Evolutionary conservation across 2,888 invertebrate species (phyloP).

Genomic region (Drosophila bunnanda): DNA sequence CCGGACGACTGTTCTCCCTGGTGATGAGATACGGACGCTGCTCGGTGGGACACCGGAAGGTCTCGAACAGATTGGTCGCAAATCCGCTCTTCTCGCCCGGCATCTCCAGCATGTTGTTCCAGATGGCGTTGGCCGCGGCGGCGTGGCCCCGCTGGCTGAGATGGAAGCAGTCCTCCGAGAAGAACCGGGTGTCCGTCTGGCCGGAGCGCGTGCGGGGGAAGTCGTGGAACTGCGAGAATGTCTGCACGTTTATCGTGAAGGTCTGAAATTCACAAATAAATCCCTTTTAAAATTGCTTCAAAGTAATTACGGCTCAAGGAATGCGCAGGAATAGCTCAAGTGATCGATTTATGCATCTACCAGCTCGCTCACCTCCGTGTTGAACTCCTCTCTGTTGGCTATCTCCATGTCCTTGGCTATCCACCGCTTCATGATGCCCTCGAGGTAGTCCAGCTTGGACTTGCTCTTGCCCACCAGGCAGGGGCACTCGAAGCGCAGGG

Average conservation of each 20-base stretch:
- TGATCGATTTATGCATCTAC: neutral
- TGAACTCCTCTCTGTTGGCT: slow-evolving; percentile 83
- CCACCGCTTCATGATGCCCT: slow-evolving; percentile 86
- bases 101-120: slow-evolving; percentile 88
- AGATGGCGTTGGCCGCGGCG: slow-evolving; percentile 86
- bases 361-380: slow-evolving; percentile 72
- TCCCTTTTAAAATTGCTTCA: neutral
- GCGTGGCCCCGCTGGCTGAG: slow-evolving; percentile 87
- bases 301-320: neutral
- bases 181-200: slow-evolving; percentile 85
- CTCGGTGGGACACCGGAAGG: slow-evolving; percentile 81
- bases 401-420: slow-evolving; percentile 86
- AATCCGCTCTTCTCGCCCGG: slow-evolving; percentile 85
- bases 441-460: slow-evolving; percentile 80
- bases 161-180: slow-evolving; percentile 88
- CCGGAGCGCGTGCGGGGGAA: slow-evolving; percentile 85
- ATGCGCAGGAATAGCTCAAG: neutral
- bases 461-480: slow-evolving; percentile 86
- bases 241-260: slow-evolving; percentile 87
- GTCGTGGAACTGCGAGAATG: slow-evolving; percentile 84
- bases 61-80: slow-evolving; percentile 69
- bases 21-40: slow-evolving; percentile 81
- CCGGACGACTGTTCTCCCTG: slow-evolving; percentile 73
- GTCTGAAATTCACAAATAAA: slow-evolving; percentile 81
- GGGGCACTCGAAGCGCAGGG: slow-evolving; percentile 86